Base-by-base conservation (phyloP, 2,888 invertebrate species). In the Protophormia terraenovae region DNA sequence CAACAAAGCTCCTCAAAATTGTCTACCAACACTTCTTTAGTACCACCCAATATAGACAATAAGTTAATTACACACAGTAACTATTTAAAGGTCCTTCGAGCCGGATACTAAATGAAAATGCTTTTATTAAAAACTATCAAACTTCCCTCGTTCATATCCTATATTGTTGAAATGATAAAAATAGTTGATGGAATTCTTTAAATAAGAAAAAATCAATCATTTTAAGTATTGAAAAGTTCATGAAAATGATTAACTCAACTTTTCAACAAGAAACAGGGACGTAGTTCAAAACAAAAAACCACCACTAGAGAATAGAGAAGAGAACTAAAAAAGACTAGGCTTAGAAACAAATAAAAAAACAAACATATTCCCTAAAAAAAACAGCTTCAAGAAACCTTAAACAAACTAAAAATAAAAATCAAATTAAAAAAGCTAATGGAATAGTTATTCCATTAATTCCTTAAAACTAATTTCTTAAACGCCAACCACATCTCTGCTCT, bases 141-240 rank as follows among this genome's bases (percentile, higher is more conserved):
- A 53, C 24, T 24, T 1, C 24, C 64, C 72, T 78, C 72, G 45
- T 50, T 16, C n/a, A 29, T 32, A 29, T 0, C 47, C 16, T 24
- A 8, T 41, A n/a, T 10, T 12, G 8, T 22, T 53, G 3, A 16
- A 41, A n/a, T 29, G n/a, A 62, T 73, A 78, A 80, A 76, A 80
- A 69, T 62, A 62, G 60, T 69, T 79, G 53, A 47, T 64, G 67
- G 75, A 71, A 77, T 64, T 41, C 55, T 55, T 53, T 32, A 60
- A 67, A 77, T 41, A 24, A 66, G 55, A 47, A 50, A 76, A 80
- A 76, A 79, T 69, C 80, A 64, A 84, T 72, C 84, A 77, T 66
- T 71, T 84, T 66, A 58, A 77, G 80, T 66, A 58, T 69, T 55
- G 72, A 69, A 78, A 77, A 73, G 38, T 71, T 66, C 55, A 66